phyloP scores from a whole-genome alignment of 2,797 vertebrate genomes.

The Saxicola maurus region DNA sequence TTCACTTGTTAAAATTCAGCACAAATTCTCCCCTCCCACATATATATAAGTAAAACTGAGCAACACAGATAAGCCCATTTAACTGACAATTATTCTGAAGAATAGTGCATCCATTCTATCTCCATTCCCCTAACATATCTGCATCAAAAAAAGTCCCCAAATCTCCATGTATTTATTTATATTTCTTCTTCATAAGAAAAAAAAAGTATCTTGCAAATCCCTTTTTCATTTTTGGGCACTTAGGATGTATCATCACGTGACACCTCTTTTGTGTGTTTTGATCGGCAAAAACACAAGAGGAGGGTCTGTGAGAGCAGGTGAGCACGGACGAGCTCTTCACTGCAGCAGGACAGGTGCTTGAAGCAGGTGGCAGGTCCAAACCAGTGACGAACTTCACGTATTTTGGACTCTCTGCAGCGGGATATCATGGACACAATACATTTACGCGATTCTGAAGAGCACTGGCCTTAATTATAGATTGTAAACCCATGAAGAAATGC shows the following conservation, averaged over 20 bases:
- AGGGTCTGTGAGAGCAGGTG: neutral
- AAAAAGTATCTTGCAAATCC: fast-evolving
- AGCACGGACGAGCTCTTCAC: neutral
- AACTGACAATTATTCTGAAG: neutral
- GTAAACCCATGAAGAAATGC: fast-evolving
- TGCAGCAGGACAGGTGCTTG: neutral
- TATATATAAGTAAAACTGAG: neutral
- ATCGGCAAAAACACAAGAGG: fast-evolving
- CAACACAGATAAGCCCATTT: neutral
- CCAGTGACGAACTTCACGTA: fast-evolving
- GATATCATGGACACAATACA: fast-evolving
- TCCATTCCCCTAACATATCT: neutral
- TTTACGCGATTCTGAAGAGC: neutral
- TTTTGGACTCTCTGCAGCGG: neutral
- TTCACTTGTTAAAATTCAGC: neutral
- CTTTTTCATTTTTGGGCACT: neutral
- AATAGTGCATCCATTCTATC: neutral
- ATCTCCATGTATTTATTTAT: neutral
- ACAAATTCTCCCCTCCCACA: neutral
- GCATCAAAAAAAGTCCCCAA: neutral
- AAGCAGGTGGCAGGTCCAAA: neutral
- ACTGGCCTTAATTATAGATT: fast-evolving
- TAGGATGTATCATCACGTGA: fast-evolving
- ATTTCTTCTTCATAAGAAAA: neutral
- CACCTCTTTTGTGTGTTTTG: neutral